phyloP scores from a whole-genome alignment of 2,888 invertebrate genomes.

The Megalurothrips usitatus region DNA sequence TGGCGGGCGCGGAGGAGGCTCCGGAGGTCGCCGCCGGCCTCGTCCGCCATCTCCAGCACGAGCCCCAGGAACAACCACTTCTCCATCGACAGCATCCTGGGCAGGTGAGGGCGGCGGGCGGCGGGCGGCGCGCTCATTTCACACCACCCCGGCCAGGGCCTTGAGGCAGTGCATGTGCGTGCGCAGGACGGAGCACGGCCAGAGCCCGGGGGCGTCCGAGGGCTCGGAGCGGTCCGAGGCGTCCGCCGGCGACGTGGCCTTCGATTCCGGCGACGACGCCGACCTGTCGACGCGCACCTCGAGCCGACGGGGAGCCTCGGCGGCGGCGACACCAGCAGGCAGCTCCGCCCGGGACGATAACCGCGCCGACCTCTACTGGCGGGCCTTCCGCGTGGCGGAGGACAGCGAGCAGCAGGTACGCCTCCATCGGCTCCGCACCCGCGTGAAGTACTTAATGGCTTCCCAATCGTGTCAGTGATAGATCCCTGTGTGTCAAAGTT shows the following conservation, averaged over 20 bases:
- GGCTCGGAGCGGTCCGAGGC: constrained; percentile 30
- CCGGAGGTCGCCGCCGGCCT: constrained; percentile 49
- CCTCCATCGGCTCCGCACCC: neutral
- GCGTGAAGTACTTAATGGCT: no score
- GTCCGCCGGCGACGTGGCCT: constrained; percentile 27
- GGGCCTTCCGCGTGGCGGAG: neutral
- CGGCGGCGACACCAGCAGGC: neutral
- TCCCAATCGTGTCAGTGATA: no score
- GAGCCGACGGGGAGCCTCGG: neutral
- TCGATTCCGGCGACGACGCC: constrained; percentile 2
- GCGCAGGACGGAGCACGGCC: neutral
- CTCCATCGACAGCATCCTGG: constrained; percentile 55
- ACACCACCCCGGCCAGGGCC: neutral
- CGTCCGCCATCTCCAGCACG: constrained; percentile 73
- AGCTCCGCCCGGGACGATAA: neutral
- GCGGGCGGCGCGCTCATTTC: neutral
- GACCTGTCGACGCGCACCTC: neutral
- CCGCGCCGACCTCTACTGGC: neutral
- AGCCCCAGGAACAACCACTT: constrained; percentile 64
- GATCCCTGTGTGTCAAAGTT: no score
- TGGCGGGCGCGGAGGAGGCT: neutral
- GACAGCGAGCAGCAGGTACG: neutral
- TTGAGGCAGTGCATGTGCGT: no score
- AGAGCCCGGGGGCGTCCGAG: constrained; percentile 5
- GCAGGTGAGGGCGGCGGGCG: constrained; percentile 45